Evolutionary conservation across 1,140 invertebrate species (phyloP).

Genomic region (Bombus confusus): DNA sequence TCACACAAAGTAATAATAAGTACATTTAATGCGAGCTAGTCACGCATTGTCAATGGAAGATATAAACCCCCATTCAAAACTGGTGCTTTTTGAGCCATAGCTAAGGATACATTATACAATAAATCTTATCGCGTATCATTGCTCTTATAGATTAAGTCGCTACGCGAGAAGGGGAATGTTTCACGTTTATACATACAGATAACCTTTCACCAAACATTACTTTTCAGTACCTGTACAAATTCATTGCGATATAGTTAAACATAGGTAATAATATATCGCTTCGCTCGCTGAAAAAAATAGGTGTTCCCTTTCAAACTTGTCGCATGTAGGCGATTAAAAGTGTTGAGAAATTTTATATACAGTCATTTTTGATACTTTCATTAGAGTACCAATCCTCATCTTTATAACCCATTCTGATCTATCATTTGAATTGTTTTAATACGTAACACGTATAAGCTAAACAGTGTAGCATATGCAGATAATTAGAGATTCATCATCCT

Average conservation of each 20-base stretch:
- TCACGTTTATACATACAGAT: constrained; percentile 32
- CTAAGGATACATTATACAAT: neutral
- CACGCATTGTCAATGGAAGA: constrained; percentile 21
- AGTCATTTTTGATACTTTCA: neutral
- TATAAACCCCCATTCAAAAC: neutral
- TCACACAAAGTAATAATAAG: constrained; percentile 43
- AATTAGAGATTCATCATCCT: constrained; percentile 12
- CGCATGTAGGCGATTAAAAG: neutral
- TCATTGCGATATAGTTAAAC: neutral
- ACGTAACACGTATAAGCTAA: neutral
- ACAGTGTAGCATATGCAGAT: neutral
- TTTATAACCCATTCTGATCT: neutral
- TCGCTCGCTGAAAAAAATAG: neutral
- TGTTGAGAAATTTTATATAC: neutral
- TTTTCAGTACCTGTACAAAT: constrained; percentile 3
- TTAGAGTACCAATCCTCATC: neutral
- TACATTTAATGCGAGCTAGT: constrained; percentile 48
- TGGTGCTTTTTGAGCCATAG: neutral
- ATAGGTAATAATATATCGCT: neutral
- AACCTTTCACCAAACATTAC: constrained; percentile 19
- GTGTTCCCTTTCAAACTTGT: neutral
- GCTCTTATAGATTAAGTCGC: constrained; percentile 68
- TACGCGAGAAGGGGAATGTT: constrained; percentile 72
- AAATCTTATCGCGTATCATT: constrained; percentile 24
- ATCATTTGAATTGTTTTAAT: neutral